Evolutionary conservation across 2,797 vertebrate genomes (phyloP).

Genomic region (Miichthys miiuy): DNA sequence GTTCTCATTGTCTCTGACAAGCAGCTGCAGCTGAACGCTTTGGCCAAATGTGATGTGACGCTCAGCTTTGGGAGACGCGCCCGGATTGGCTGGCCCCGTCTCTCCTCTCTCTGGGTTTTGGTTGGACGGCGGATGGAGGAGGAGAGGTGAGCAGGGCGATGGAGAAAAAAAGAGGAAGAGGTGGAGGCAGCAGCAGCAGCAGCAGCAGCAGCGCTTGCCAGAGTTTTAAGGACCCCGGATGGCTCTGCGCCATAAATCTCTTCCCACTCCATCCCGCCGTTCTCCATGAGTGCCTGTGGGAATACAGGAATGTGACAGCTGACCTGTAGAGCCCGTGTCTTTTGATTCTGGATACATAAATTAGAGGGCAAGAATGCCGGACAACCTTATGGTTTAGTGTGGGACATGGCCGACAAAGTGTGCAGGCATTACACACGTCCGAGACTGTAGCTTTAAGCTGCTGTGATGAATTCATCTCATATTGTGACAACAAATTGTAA

Average conservation of each 20-base stretch:
- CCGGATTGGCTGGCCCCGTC: conserved; percentile 70
- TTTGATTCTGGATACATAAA: conserved; percentile 86
- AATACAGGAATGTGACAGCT: conserved; percentile 88
- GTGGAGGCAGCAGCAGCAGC: conserved; percentile 49
- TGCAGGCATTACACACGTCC: conserved; percentile 52
- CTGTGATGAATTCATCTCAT: conserved; percentile 41
- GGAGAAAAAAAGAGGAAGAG: conserved; percentile 60
- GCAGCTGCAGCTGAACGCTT: conserved; percentile 41
- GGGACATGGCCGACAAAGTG: conserved; percentile 52
- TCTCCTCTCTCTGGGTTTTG: conserved; percentile 52
- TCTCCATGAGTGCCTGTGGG: conserved; percentile 87
- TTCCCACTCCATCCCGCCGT: conserved; percentile 81
- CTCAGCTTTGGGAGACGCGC: conserved; percentile 47
- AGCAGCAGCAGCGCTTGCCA: conserved; percentile 71
- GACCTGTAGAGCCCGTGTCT: conserved; percentile 86
- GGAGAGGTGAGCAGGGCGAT: conserved; percentile 52
- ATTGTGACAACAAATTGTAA: conserved; percentile 36
- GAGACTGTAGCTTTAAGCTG: conserved; percentile 40
- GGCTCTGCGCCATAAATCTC: conserved; percentile 87
- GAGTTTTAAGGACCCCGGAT: conserved; percentile 84
- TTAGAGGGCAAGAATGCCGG: conserved; percentile 82
- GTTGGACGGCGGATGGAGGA: conserved; percentile 63
- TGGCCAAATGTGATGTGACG: conserved; percentile 56
- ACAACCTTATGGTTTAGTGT: conserved; percentile 65
- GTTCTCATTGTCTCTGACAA: conserved; percentile 50